Evolutionary conservation across 1,140 invertebrate species (phyloP), one percentile per base, ranked within the genome.

Genomic region (Melipona quadrifasciata): DNA sequence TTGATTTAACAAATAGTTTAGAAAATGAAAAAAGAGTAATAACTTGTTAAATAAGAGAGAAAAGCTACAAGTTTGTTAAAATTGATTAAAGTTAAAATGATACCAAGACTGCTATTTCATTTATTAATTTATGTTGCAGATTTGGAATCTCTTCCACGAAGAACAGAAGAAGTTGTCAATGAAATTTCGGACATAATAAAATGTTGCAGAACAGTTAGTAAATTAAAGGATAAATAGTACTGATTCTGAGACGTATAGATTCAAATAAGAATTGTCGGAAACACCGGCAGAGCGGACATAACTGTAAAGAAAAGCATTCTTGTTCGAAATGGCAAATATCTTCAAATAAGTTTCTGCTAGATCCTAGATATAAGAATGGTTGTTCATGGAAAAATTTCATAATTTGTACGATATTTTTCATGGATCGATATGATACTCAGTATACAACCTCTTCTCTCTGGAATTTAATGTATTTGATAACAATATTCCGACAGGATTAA

Each of bases 91-190:
- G 68, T 51, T 76, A 64, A 61, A 5, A 61, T 12, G n/a, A n/a
- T 61, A 24, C 24, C n/a, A n/a, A 61, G n/a, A 61, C 14, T 53
- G 16, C 14, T 53, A 16, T 53, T 17, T 17, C 53, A 55, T 55
- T 65, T 57, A 19, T 8, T 67, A 83, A 68, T 87, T 89, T 73
- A 65, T 89, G 84, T 90, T 90, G 3, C 82, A 90, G 89, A 16
- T 58, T 51, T 31, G 24, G 14, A 61, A 21, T 8, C 17, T 70
- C 16, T 39, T 53, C 17, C 27, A 17, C 11, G 68, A 16, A 70
- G 51, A 34, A 27, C 19, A 34, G 67, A 31, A 31, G 34, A 31
- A 57, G n/a, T 21, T 75, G 12, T 14, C 65, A 31, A 80, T 64
- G 64, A 80, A 89, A 86, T 82, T 80, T 80, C 77, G 24, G 73